Conservation (phyloP, 2,113 vertebrate genomes). For the Cyprinodon brontotheroides region DNA sequence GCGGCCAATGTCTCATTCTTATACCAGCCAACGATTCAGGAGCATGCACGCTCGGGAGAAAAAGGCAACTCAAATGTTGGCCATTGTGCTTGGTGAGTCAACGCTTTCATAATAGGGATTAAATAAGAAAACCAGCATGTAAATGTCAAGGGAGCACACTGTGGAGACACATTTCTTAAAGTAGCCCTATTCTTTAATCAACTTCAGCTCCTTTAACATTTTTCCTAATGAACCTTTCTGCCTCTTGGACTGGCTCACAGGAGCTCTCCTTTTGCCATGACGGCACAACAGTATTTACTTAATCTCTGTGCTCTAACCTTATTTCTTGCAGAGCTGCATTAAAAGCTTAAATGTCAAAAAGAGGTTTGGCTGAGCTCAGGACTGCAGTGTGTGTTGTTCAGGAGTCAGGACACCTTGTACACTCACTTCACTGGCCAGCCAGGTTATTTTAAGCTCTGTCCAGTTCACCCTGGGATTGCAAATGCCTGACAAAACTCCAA, state of each 20-base stretch:
- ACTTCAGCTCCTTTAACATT: constrained; percentile 1
- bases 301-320: constrained; percentile 9
- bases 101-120: neutral
- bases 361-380: neutral
- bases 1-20: constrained; percentile 66
- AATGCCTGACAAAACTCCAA: constrained; percentile 53
- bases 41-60: constrained; percentile 88
- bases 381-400: constrained; percentile 31
- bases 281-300: constrained; percentile 5
- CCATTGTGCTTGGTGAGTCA: constrained; percentile 91
- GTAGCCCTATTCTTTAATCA: neutral
- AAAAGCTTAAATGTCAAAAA: constrained; percentile 39
- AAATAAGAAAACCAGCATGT: constrained; percentile 17
- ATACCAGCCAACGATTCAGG: constrained; percentile 74
- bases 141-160: constrained; percentile 32
- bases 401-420: constrained; percentile 50
- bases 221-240: neutral
- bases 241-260: neutral
- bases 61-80: constrained; percentile 95
- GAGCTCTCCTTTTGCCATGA: neutral
- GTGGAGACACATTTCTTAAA: neutral
- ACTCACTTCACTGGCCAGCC: constrained; percentile 56
- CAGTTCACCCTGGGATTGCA: constrained; percentile 24
- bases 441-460: constrained; percentile 25
- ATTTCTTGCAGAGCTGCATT: constrained; percentile 26